Evolutionary conservation across 2,888 invertebrate genomes (phyloP), one percentile per base, ranked within the genome.

Genomic region (Nowickia ferox): DNA sequence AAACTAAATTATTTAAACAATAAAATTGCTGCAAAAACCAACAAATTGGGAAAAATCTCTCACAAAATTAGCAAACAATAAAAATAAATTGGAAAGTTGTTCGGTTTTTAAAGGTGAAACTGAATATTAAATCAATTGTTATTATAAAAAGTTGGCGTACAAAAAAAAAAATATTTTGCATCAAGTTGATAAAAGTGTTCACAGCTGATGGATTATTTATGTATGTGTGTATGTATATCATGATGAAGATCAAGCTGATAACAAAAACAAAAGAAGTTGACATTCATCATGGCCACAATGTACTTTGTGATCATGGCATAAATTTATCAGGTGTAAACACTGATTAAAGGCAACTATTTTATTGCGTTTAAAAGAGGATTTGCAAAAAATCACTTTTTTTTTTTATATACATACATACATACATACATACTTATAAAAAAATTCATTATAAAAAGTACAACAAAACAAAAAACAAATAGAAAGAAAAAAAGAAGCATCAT

Each of bases 61-160:
- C 11, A 44, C n/a, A 72, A 69, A 63, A 82, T 84, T 84, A 55
- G 57, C 80, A 75, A 80, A 76, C 84, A 84, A 80, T 69, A 44
- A 30, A 17, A 68, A 69, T 84, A 63, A 79, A 51, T 68, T 68
- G 17, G 59, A n/a, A 48, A 80, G 9, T 15, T 48, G 68, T 51
- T 48, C 19, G 4, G 17, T 40, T 61, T 38, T n/a, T 17, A 38
- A 30, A 40, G 40, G 59, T 40, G 59, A 59, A 59, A 59, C n/a
- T 17, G 42, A 61, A 42, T n/a, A 61, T 1, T 4, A 17, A 61
- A 10, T 61, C n/a, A 42, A 1, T 38, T 30, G 15, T 38, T 40
- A 61, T 40, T 38, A 9, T 19, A 51, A 57, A 30, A 3, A 57
- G 15, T 57, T 30, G 30, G 30, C 13, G 30, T 13, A 15, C 19